Evolutionary conservation across 1,140 invertebrate genomes (phyloP).

Genomic region (Lordiphosa clarofinis): DNA sequence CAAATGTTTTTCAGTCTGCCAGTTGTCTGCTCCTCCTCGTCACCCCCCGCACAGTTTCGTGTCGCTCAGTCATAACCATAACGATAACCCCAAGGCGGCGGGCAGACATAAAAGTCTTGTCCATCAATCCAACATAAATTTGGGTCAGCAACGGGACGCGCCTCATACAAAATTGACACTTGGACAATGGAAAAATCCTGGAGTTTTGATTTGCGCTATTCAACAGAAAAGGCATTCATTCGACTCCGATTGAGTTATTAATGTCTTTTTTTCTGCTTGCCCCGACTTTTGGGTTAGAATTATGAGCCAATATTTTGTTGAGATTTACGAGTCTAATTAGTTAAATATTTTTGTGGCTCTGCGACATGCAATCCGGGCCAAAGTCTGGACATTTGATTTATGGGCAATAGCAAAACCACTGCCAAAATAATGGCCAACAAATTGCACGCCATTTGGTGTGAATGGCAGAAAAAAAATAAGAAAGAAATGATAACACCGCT

Average conservation of each 20-base stretch:
- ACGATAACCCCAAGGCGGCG: constrained; percentile 17
- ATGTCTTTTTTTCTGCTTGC: constrained; percentile 23
- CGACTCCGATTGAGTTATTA: constrained; percentile 42
- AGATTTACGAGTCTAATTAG: constrained; percentile 70
- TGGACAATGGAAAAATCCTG: constrained; percentile 34
- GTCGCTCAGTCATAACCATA: constrained; percentile 52
- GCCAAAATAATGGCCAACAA: constrained; percentile 9
- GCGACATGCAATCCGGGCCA: constrained; percentile 47
- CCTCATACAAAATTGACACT: constrained; percentile 50
- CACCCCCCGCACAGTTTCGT: constrained; percentile 29
- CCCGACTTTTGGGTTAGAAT: constrained; percentile 23
- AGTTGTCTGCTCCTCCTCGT: constrained; percentile 19
- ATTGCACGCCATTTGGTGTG: no score
- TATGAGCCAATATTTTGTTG: constrained; percentile 32
- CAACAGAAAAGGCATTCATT: constrained; percentile 9
- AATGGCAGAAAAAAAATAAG: neutral
- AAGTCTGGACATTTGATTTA: constrained; percentile 44
- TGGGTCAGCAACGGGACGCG: constrained; percentile 50
- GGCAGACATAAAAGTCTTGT: constrained; percentile 63
- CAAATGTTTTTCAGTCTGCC: constrained; percentile 46
- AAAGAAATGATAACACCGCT: neutral
- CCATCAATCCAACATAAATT: constrained; percentile 51
- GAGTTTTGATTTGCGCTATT: constrained; percentile 49
- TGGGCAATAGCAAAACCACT: constrained; percentile 16
- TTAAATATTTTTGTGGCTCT: constrained; percentile 51